Percentiles rank a stretch among this genome's conserved stretches.
phyloP scores from a whole-genome alignment of 2,888 invertebrate species.

The Microdon myrmicae region DNA sequence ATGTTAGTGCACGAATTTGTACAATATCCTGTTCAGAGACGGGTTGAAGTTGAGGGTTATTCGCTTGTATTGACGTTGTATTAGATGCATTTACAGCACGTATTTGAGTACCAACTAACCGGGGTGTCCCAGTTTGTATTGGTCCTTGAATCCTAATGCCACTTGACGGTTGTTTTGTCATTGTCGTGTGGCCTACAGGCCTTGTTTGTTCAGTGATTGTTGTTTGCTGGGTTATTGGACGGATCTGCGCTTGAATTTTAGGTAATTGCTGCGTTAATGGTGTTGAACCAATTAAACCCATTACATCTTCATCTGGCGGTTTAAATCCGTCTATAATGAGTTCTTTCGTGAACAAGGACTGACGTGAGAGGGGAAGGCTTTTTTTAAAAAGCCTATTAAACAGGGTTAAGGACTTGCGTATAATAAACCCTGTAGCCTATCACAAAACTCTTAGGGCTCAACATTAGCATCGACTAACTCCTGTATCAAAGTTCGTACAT shows the following conservation, averaged over 20 bases:
- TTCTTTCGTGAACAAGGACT: slow-evolving; percentile 89
- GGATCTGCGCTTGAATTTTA: slow-evolving; percentile 69
- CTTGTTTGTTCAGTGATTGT: slow-evolving; percentile 69
- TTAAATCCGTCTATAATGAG: slow-evolving; percentile 94
- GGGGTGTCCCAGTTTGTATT: slow-evolving; percentile 58
- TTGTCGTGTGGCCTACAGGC: slow-evolving; percentile 67
- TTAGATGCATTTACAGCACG: slow-evolving; percentile 58
- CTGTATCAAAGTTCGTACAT: slow-evolving; percentile 93
- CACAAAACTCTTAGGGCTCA: slow-evolving; percentile 96
- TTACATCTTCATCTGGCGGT: slow-evolving; percentile 80
- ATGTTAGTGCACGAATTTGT: slow-evolving; percentile 63
- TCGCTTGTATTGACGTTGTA: slow-evolving; percentile 57
- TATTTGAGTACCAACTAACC: slow-evolving; percentile 62
- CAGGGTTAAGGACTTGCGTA: slow-evolving; percentile 99
- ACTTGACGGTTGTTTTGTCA: slow-evolving; percentile 65
- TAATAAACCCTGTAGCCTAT: slow-evolving; percentile 89
- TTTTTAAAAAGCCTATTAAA: slow-evolving; percentile 97
- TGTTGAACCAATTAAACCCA: slow-evolving; percentile 70
- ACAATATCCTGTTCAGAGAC: slow-evolving; percentile 66
- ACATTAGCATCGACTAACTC: slow-evolving; percentile 94
- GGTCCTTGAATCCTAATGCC: slow-evolving; percentile 63
- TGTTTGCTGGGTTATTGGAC: slow-evolving; percentile 69
- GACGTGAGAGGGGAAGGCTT: slow-evolving; percentile 91
- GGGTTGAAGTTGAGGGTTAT: slow-evolving; percentile 61
- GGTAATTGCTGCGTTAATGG: slow-evolving; percentile 65